Evolutionary conservation across 2,888 invertebrate genomes (phyloP).

Genomic region (Byasa hedistus): DNA sequence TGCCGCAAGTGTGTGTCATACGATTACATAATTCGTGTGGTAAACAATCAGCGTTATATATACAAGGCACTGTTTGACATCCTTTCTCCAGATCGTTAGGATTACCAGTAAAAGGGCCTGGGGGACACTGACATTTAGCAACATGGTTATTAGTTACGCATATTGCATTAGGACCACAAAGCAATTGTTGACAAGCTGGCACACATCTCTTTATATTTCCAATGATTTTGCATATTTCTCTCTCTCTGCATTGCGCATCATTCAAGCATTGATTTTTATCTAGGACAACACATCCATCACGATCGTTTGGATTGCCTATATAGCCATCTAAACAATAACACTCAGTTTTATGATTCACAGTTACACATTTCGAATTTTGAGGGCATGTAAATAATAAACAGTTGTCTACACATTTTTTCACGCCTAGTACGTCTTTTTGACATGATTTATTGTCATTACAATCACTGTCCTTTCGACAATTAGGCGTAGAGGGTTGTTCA

Average conservation of each 20-base stretch:
- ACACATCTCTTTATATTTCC: conserved; percentile 83
- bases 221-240: conserved; percentile 86
- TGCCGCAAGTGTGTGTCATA: conserved; percentile 88
- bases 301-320: conserved; percentile 93
- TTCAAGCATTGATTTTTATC: conserved; percentile 87
- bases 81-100: conserved; percentile 88
- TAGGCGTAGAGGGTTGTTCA: conserved; percentile 92
- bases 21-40: conserved; percentile 89
- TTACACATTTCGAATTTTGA: conserved; percentile 89
- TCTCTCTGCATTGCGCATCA: conserved; percentile 91
- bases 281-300: conserved; percentile 89
- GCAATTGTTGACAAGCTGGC: conserved; percentile 87
- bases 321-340: conserved; percentile 92
- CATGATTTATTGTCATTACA: conserved; percentile 87
- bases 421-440: conserved; percentile 90
- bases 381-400: conserved; percentile 92
- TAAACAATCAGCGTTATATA: conserved; percentile 92
- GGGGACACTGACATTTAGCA: conserved; percentile 93
- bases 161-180: conserved; percentile 92
- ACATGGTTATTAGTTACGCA: conserved; percentile 94
- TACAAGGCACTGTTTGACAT: conserved; percentile 90
- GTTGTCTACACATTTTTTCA: conserved; percentile 88
- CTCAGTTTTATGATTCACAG: conserved; percentile 85
- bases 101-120: conserved; percentile 92
- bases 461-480: conserved; percentile 85